These are phyloP conservation scores for Bolinopsis microptera DNA, from an alignment of 37 sponge, comb jelly and placozoan genomes.

Conservation along the genomic window DNA sequence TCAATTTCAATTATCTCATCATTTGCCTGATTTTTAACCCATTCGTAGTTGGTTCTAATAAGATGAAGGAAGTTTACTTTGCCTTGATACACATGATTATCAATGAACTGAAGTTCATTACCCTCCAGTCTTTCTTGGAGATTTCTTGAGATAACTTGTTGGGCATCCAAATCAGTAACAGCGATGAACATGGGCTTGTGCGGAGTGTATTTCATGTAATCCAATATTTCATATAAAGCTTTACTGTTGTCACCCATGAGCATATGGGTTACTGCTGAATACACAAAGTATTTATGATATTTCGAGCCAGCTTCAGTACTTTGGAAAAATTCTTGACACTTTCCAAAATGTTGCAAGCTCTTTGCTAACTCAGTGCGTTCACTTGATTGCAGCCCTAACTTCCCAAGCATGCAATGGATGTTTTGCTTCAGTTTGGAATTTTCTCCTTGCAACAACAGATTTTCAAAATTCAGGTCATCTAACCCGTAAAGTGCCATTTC, in stretches of 20 bases:
- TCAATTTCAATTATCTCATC: constrained; percentile 49
- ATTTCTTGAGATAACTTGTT: not conserved
- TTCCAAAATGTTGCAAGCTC: not conserved
- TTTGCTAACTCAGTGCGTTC: not conserved
- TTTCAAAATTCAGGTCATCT: not conserved
- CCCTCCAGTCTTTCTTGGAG: constrained; percentile 32
- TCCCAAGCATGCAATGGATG: constrained; percentile 24
- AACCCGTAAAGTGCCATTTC: constrained; percentile 37
- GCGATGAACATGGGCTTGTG: constrained; percentile 48
- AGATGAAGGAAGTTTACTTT: constrained; percentile 50
- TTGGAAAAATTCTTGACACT: constrained; percentile 30
- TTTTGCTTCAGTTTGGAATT: not conserved
- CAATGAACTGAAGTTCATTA: constrained; percentile 21
- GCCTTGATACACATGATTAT: constrained; percentile 44
- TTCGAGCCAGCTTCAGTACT: not conserved
- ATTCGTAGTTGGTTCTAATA: constrained; percentile 20
- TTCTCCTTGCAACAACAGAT: not conserved
- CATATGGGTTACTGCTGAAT: not conserved
- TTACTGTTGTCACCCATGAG: constrained; percentile 34
- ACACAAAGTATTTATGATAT: constrained; percentile 12
- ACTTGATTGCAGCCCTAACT: not conserved
- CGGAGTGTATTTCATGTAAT: not conserved
- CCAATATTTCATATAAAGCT: constrained; percentile 35
- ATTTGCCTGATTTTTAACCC: constrained; percentile 24
- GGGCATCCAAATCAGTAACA: constrained; percentile 41